These are phyloP conservation scores for Ornithoptera alexandrae DNA, from an alignment of 2,888 invertebrate genomes.

Conservation along the genomic window DNA sequence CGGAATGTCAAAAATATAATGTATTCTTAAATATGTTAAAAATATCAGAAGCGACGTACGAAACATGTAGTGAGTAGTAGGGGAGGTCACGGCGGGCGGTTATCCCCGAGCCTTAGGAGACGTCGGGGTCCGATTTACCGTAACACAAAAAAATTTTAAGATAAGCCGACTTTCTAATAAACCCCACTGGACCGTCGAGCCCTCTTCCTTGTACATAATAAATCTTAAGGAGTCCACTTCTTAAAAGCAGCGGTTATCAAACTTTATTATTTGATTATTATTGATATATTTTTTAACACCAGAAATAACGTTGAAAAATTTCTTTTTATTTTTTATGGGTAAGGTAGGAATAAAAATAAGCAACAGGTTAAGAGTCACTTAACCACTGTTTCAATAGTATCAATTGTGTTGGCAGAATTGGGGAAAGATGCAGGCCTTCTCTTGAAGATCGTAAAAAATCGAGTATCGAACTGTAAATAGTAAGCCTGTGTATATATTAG, in stretches of 20 bases:
- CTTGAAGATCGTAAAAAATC: no score
- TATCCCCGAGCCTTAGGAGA: slow-evolving; percentile 39
- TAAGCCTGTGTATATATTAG: no score
- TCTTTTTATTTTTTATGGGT: not conserved
- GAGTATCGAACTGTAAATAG: no score
- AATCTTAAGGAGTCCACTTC: slow-evolving; percentile 73
- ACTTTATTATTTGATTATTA: slow-evolving; percentile 33
- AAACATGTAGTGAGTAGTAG: slow-evolving; percentile 9
- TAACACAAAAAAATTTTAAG: slow-evolving; percentile 73
- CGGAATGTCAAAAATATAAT: not conserved
- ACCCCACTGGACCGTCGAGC: slow-evolving; percentile 62
- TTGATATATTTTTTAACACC: no score
- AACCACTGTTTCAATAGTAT: no score
- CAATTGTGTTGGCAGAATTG: no score
- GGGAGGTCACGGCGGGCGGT: slow-evolving; percentile 4
- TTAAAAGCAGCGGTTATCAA: slow-evolving; percentile 57
- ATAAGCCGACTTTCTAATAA: slow-evolving; percentile 78
- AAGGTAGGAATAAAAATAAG: no score
- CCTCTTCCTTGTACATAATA: slow-evolving; percentile 75
- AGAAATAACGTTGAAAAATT: not conserved
- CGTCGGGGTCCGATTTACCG: slow-evolving; percentile 63
- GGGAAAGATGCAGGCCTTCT: no score
- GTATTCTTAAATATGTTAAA: not conserved
- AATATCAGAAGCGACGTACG: slow-evolving; percentile 24
- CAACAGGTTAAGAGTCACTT: no score